Percentiles rank a stretch among this genome's conserved stretches.
These are phyloP conservation scores for Muschampia plurimacula DNA, from an alignment of 2,888 invertebrate genomes.

Conservation along the genomic window DNA sequence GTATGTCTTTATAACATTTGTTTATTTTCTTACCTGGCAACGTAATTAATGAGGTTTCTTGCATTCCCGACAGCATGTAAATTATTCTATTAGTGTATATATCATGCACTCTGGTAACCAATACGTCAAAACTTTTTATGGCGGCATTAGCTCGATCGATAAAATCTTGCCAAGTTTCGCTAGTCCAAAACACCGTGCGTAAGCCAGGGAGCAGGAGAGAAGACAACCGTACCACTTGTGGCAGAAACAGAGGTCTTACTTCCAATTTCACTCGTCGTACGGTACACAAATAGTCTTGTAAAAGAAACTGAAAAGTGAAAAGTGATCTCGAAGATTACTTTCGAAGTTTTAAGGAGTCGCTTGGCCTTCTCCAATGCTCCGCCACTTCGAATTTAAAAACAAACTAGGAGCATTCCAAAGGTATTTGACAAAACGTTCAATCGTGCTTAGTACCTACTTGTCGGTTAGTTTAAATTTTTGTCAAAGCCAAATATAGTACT, in stretches of 20 bases:
- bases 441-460: no score
- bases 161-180: slow-evolving; percentile 92
- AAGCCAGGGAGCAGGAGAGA: slow-evolving; percentile 94
- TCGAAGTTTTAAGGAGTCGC: background rate
- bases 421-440: background rate
- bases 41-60: slow-evolving; percentile 92
- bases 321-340: background rate
- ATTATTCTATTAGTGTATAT: slow-evolving; percentile 96
- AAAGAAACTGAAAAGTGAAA: slow-evolving; percentile 85
- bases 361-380: background rate
- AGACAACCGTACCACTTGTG: slow-evolving; percentile 94
- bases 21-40: slow-evolving; percentile 86
- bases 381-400: background rate
- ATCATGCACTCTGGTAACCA: slow-evolving; percentile 93
- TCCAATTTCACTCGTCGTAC: slow-evolving; percentile 93
- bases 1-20: no score
- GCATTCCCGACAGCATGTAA: slow-evolving; percentile 95
- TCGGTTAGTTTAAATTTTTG: no score
- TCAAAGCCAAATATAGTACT: no score
- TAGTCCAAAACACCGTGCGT: slow-evolving; percentile 94
- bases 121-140: slow-evolving; percentile 92
- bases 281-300: slow-evolving; percentile 90
- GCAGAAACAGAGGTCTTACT: slow-evolving; percentile 95
- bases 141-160: slow-evolving; percentile 91
- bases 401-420: background rate